phyloP scores from a whole-genome alignment of 2,113 vertebrate genomes.

The Phycodurus eques region DNA sequence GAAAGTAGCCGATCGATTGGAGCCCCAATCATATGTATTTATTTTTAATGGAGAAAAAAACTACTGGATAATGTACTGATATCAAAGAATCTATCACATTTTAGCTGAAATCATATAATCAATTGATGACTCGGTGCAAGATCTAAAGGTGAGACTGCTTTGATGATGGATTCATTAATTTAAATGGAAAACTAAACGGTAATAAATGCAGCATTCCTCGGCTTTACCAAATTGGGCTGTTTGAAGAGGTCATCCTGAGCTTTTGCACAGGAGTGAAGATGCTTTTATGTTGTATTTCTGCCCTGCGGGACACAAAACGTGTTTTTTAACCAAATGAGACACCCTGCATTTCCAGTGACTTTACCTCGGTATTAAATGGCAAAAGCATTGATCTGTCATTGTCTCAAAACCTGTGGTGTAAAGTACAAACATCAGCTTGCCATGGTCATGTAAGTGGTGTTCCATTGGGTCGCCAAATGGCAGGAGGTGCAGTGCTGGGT shows the following conservation, averaged over 20 bases:
- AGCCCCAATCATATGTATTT: too few relatives aligned
- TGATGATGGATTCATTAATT: not conserved
- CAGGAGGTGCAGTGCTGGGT: constrained; percentile 46
- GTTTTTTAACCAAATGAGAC: not conserved
- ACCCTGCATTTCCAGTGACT: constrained; percentile 1
- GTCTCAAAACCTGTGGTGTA: not conserved
- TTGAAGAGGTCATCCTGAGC: constrained; percentile 7
- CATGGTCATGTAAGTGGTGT: constrained; percentile 9
- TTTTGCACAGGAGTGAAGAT: not conserved
- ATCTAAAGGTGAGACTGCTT: not conserved
- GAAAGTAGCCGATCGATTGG: too few relatives aligned
- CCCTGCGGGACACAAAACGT: not conserved
- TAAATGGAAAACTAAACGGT: not conserved
- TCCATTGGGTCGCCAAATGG: constrained; percentile 65
- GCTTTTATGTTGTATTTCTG: constrained; percentile 1
- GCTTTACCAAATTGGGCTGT: not conserved
- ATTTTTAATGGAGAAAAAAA: too few relatives aligned
- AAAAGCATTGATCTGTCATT: not conserved
- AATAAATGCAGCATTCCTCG: not conserved
- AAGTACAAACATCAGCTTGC: constrained; percentile 3
- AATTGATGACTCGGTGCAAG: not conserved
- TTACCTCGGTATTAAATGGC: not conserved
- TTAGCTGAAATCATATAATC: not conserved
- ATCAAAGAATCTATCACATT: not conserved
- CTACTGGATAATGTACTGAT: too few relatives aligned